These are phyloP conservation scores for Onychomys leucogaster DNA, from an alignment of 2,797 vertebrate genomes.

Conservation along the genomic window DNA sequence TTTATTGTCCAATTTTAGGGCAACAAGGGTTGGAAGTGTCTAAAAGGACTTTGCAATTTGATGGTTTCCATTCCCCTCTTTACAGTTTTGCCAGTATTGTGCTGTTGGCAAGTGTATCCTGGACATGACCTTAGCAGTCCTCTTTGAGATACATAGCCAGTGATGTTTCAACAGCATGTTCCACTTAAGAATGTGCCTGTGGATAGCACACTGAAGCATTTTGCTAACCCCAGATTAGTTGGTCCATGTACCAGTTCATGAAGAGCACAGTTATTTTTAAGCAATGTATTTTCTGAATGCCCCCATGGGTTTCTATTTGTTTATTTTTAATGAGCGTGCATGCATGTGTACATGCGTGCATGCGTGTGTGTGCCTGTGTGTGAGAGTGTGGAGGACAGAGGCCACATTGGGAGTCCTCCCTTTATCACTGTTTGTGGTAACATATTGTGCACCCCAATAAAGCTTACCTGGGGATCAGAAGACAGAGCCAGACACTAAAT, in stretches of 20 bases:
- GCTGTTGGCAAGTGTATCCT: background rate
- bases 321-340: background rate
- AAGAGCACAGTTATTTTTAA: background rate
- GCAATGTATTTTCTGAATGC: background rate
- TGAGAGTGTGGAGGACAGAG: background rate
- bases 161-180: background rate
- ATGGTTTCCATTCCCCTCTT: background rate
- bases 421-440: background rate
- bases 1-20: background rate
- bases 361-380: background rate
- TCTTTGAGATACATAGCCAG: background rate
- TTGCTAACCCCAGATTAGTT: background rate
- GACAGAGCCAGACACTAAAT: no score
- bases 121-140: background rate
- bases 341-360: accelerated
- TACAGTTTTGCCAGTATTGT: background rate
- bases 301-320: background rate
- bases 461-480: no score
- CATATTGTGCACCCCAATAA: no score
- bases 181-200: background rate
- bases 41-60: background rate
- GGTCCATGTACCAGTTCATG: background rate
- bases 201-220: background rate
- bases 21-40: background rate
- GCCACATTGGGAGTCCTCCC: background rate